These are phyloP conservation scores for Semnornis frantzii DNA, from an alignment of 2,113 vertebrate genomes.

Conservation along the genomic window DNA sequence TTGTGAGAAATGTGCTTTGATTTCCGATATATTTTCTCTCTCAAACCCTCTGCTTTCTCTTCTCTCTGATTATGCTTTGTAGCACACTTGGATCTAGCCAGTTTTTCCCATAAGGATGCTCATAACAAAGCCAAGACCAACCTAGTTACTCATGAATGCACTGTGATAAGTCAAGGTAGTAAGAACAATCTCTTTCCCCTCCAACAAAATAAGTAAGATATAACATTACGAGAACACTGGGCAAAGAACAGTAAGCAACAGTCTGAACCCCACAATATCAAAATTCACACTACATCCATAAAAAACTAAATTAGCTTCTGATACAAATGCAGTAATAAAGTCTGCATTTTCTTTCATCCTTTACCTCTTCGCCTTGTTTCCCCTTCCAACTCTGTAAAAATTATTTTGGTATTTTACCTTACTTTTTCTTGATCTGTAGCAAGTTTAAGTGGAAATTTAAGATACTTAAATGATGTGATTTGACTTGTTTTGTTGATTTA, in stretches of 20 bases:
- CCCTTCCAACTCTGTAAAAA: neutral
- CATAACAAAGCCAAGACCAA: neutral
- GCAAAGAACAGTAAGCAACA: neutral
- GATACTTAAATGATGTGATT: neutral
- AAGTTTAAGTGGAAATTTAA: neutral
- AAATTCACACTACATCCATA: neutral
- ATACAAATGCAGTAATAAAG: neutral
- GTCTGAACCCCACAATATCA: neutral
- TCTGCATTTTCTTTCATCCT: neutral
- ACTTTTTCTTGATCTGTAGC: neutral
- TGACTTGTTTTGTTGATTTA: neutral
- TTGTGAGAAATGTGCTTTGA: neutral
- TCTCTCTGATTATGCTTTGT: neutral
- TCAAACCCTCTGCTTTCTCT: neutral
- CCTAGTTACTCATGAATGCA: accelerated
- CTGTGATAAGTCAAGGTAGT: accelerated
- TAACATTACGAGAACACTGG: neutral
- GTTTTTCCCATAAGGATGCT: neutral
- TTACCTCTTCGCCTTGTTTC: neutral
- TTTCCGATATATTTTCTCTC: neutral
- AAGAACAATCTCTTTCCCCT: neutral
- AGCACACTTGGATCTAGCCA: neutral
- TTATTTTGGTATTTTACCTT: neutral
- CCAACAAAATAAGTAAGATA: neutral
- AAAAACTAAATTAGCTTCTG: neutral